phyloP scores from a whole-genome alignment of 2,797 vertebrate species.

The Mus spretus region DNA sequence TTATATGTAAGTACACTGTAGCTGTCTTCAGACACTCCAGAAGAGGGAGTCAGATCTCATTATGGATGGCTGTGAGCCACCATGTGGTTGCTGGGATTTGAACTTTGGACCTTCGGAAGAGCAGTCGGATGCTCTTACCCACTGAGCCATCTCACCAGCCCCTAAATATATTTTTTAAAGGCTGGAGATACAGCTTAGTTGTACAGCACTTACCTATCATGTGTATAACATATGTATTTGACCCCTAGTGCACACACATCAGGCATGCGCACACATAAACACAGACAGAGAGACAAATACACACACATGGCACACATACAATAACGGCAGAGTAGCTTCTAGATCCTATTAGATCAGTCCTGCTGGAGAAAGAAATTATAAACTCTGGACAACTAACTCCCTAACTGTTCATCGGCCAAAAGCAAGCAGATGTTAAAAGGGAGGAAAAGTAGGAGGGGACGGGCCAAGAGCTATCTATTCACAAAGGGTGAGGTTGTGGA shows the following conservation, averaged over 20 bases:
- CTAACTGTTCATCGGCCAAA: background rate
- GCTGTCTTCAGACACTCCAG: too few species aligned
- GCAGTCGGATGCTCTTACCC: too few species aligned
- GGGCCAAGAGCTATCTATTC: background rate
- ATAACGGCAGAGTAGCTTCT: background rate
- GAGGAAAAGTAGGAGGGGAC: background rate
- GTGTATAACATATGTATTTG: background rate
- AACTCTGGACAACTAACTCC: background rate
- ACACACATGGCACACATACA: background rate
- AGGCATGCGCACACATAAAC: background rate
- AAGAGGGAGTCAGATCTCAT: too few species aligned
- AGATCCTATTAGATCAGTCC: background rate
- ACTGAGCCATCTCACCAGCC: too few species aligned
- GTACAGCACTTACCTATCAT: background rate
- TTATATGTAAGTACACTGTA: too few species aligned
- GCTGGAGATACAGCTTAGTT: background rate
- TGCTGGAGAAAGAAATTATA: constrained; percentile 15
- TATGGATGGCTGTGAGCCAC: too few species aligned
- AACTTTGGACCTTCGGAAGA: too few species aligned
- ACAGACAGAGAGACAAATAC: background rate
- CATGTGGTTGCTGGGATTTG: too few species aligned
- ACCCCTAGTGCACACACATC: background rate
- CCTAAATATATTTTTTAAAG: background rate
- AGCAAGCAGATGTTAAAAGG: background rate
- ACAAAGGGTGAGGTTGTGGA: background rate